Base-by-base conservation (phyloP, 2,797 vertebrate genomes). In the Forpus xanthops region DNA sequence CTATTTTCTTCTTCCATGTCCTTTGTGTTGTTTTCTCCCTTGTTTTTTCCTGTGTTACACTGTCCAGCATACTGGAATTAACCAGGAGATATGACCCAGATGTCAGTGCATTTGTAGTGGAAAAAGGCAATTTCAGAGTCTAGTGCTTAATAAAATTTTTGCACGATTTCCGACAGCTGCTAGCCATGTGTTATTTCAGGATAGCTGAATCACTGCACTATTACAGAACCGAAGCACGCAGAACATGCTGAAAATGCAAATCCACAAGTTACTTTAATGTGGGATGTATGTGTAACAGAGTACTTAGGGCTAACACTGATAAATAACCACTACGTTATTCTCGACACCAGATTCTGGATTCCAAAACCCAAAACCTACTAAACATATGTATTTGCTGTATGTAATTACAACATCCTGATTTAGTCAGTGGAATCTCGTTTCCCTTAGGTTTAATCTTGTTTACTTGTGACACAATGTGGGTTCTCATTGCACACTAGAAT, bases 161-260 rank as follows among this genome's bases (percentile, higher is more conserved):
- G 91, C 91, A 92, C 95, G 89, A 96, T 93, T 96, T 89, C 85
- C 71, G 95, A 94, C 92, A 97, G 96, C 96, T 96, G 94, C 93
- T 96, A 92, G 87, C 94, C 93, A 94, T 95, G 93, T 97, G 94
- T 95, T 96, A 72, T 90, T 87, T 85, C 94, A 96, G 93, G 60
- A 75, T 78, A 94, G 79, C 72, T 96, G 79, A 96, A 91, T 80
- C 87, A 91, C 47, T 64, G 50, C 58, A 58, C 58, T 68, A 79
- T 68, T 96, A 61, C 82, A 93, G 50, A 94, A 94, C 47, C 50
- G 75, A 97, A 91, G 77, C 77, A 87, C 2, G 27, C 28, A 81
- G 88, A 95, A 83, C 60, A 89, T 0, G 3, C 53, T 4, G 50
- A 92, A 95, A 94, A 95, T 70, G 53, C 82, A 89, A 93, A 95